Conservation (phyloP, 2,113 vertebrate species). For the Dasyornis broadbenti region DNA sequence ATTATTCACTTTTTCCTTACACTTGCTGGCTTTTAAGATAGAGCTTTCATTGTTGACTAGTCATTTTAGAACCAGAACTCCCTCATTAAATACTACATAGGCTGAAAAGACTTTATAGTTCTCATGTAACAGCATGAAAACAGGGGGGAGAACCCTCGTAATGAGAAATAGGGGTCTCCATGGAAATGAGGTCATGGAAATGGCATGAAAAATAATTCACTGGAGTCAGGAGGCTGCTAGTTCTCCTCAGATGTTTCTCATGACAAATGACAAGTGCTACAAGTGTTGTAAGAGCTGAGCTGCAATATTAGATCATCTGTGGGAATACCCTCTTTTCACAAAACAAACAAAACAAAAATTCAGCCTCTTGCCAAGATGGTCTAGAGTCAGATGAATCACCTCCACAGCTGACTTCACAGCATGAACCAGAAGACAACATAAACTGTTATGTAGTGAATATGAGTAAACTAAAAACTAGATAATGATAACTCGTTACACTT, state of each 20-base stretch:
- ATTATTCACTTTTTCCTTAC: background rate
- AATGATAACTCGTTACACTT: background rate
- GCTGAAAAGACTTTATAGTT: background rate
- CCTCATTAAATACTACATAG: background rate
- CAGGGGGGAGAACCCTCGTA: background rate
- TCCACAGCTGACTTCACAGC: background rate
- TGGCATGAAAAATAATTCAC: conserved; percentile 24
- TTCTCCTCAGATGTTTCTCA: background rate
- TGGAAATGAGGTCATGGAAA: conserved; percentile 44
- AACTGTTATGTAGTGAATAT: background rate
- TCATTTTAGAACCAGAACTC: background rate
- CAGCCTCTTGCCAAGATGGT: background rate
- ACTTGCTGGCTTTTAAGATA: background rate
- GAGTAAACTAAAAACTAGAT: background rate
- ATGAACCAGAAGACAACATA: background rate
- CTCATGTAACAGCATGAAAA: background rate
- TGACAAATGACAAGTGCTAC: conserved; percentile 32
- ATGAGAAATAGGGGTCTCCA: conserved; percentile 7
- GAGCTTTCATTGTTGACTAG: conserved; percentile 1
- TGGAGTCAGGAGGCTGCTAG: background rate
- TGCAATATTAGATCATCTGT: conserved; percentile 23
- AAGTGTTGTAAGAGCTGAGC: background rate
- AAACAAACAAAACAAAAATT: conserved; percentile 31
- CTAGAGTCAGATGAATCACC: background rate
- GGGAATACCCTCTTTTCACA: conserved; percentile 25